Base-by-base conservation (phyloP, 2,888 invertebrate genomes). In the Caenorhabditis doughertyi region DNA sequence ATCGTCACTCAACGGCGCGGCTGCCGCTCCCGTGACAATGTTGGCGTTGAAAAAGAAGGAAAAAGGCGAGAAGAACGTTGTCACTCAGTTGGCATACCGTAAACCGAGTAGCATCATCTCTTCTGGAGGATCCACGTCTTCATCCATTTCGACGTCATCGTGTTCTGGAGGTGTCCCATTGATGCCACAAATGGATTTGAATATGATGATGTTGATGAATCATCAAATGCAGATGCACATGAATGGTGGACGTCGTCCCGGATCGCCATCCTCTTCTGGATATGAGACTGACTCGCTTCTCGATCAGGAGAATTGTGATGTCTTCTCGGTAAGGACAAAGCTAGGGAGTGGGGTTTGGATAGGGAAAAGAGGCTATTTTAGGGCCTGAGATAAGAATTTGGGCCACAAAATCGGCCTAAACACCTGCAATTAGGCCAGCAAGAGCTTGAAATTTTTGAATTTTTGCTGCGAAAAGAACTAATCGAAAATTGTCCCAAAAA, bases 31-130 rank as follows among this genome's bases (percentile, higher is more conserved):
- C 16, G 73, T 82, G 35, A 79, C 79, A 23, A 74, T 72, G 39
- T 65, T 83, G 44, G 83, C 79, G 25, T 39, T 83, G 65, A 83
- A 83, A 51, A 79, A 65, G 60, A 71, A 83, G 60, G 58, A 77
- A 4, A 73, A 77, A 18, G 3, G 4, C 25, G 83, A 74, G 4
- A 83, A 83, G 56, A 79, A 68, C 35, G 65, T 64, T 25, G 64
- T 82, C 23, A 74, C 70, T 2, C 60, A n/a, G 23, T 32, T 82
- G 18, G n/a, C 18, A 5, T 82, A 82, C 49, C 82, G 82, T 39
- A 79, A 82, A 23, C 82, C 77, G 35, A 56, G 29, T 42, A 32
- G 25, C 32, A 32, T 42, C 56, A 11, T 49, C 56, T 39, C 64
- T 44, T 49, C 58, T 35, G 35, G 35, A 35, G 44, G 44, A 47